Evolutionary conservation across 2,888 invertebrate genomes (phyloP).

Genomic region (Rhodophaea formosa): DNA sequence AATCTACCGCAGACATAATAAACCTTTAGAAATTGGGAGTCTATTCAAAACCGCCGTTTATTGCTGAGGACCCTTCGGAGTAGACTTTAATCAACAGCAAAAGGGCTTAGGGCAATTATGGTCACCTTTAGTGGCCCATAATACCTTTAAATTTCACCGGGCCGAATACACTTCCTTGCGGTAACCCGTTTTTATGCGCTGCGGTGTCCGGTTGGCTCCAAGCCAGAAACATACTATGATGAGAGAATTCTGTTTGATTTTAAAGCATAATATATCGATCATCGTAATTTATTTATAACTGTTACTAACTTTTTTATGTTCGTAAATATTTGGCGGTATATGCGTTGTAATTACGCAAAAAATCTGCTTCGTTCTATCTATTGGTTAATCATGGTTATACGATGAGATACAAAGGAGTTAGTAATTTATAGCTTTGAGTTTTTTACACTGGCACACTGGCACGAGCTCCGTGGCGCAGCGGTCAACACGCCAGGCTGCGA

Average conservation of each 20-base stretch:
- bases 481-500: no score
- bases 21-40: background rate
- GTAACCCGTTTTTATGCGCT: slow-evolving; percentile 10
- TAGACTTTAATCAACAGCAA: background rate
- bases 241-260: slow-evolving; percentile 17
- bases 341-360: slow-evolving; percentile 8
- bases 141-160: slow-evolving; percentile 8
- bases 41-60: background rate
- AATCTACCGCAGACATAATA: background rate
- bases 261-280: slow-evolving; percentile 22
- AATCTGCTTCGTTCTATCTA: background rate
- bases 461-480: no score
- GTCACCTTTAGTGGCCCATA: background rate
- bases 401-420: no score
- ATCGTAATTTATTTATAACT: slow-evolving; percentile 22
- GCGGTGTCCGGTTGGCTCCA: slow-evolving; percentile 21
- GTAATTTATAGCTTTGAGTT: no score
- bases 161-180: slow-evolving; percentile 13
- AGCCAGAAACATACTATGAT: slow-evolving; percentile 22
- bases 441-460: no score
- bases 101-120: slow-evolving; percentile 6
- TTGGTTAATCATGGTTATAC: no score
- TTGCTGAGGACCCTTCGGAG: background rate
- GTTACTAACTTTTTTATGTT: slow-evolving; percentile 14
- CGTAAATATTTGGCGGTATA: slow-evolving; percentile 15